phyloP scores from a whole-genome alignment of 2,888 invertebrate genomes.

The Nymphalis polychloros region DNA sequence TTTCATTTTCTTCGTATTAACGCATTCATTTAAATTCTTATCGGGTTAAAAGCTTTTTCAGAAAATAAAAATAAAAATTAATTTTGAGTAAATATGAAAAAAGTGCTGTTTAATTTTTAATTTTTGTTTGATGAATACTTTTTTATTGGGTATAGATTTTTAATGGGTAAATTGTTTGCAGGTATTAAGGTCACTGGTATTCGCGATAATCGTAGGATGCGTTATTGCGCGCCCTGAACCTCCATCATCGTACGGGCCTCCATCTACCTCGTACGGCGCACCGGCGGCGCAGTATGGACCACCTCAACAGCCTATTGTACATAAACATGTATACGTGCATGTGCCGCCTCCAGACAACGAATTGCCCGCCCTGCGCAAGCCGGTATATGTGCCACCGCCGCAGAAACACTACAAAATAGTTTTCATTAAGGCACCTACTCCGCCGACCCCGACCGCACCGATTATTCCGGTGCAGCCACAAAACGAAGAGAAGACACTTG shows the following conservation, averaged over 20 bases:
- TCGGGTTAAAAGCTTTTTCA: not conserved
- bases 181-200: conserved; percentile 72
- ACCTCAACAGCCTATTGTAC: conserved; percentile 89
- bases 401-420: conserved; percentile 93
- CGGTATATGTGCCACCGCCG: conserved; percentile 79
- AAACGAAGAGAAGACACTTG: conserved; percentile 94
- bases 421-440: conserved; percentile 88
- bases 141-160: not conserved
- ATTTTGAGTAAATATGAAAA: not conserved
- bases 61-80: not conserved
- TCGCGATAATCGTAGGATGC: conserved; percentile 69
- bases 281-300: conserved; percentile 86
- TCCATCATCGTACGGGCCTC: conserved; percentile 82
- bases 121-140: no score
- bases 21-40: not conserved
- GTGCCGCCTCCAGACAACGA: conserved; percentile 94
- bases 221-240: conserved; percentile 80
- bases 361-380: conserved; percentile 84
- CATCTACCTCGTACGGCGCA: conserved; percentile 77
- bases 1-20: not conserved
- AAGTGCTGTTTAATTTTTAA: no score
- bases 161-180: conserved; percentile 49
- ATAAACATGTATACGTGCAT: conserved; percentile 95
- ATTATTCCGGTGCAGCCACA: conserved; percentile 87
- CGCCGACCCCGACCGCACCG: conserved; percentile 83